Percentiles rank a stretch among this genome's conserved stretches.
Evolutionary conservation across 2,113 vertebrate genomes (phyloP).

Genomic region (Mola mola): DNA sequence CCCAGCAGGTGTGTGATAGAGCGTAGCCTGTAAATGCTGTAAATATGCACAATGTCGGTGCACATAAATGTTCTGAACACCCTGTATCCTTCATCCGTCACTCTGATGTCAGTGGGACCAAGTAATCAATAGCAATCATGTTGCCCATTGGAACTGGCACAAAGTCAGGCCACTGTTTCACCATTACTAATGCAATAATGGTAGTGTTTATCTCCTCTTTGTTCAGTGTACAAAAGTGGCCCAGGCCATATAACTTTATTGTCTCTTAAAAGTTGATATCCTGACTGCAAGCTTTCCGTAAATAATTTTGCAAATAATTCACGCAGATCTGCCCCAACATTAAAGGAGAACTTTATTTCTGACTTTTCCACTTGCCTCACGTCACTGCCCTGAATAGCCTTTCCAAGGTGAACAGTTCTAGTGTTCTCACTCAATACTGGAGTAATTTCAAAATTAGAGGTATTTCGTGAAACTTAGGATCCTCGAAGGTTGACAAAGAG

Average conservation of each 20-base stretch:
- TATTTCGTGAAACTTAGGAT: too few species aligned
- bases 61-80: background rate
- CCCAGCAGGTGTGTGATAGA: background rate
- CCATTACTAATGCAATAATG: constrained; percentile 21
- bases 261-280: constrained; percentile 24
- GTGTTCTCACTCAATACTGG: too few species aligned
- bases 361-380: too few species aligned
- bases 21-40: background rate
- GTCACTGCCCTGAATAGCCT: too few species aligned
- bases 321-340: too few species aligned
- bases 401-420: too few species aligned
- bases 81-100: background rate
- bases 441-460: too few species aligned
- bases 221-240: background rate
- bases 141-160: background rate
- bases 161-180: constrained; percentile 4
- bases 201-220: constrained; percentile 35
- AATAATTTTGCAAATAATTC: too few species aligned
- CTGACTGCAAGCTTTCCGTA: background rate
- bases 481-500: too few species aligned
- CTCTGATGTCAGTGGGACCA: constrained; percentile 3
- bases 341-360: too few species aligned
- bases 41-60: background rate
- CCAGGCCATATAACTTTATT: constrained; percentile 23
- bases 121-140: constrained; percentile 24